A percentile compares a stretch with the other conserved stretches of the same genome.
These are phyloP conservation scores for Ischnus inquisitorius DNA, from an alignment of 2,888 invertebrate species.

Conservation along the genomic window DNA sequence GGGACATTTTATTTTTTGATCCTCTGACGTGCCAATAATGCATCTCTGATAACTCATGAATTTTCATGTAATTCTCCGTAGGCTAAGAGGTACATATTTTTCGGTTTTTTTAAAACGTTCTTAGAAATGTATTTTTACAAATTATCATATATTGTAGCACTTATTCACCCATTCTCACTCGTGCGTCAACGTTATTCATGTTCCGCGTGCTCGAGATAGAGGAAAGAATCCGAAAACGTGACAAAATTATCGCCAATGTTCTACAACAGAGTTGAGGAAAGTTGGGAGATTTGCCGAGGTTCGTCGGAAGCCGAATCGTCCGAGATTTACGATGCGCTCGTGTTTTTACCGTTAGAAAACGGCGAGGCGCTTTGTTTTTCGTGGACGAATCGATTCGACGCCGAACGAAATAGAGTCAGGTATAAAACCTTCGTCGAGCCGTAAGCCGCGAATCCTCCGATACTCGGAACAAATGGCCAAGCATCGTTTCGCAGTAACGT, in stretches of 20 bases:
- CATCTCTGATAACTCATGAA: too few relatives aligned
- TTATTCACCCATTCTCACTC: too few relatives aligned
- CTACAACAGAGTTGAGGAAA: background rate
- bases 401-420: constrained; percentile 3
- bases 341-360: constrained; percentile 7
- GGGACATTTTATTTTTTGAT: background rate
- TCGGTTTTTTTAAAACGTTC: too few relatives aligned
- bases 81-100: too few relatives aligned
- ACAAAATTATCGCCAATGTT: background rate
- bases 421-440: background rate
- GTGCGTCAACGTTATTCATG: too few relatives aligned
- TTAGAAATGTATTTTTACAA: too few relatives aligned
- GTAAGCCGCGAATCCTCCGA: background rate
- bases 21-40: background rate
- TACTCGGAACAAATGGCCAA: background rate
- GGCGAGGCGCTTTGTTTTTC: constrained; percentile 14
- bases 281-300: background rate
- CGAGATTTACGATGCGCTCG: constrained; percentile 9
- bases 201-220: too few relatives aligned
- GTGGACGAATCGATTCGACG: background rate
- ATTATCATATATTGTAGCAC: too few relatives aligned
- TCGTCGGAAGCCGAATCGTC: background rate
- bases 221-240: background rate
- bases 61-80: too few relatives aligned
- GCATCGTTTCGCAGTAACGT: background rate